Evolutionary conservation across 1,140 invertebrate genomes (phyloP).

Genomic region (Drosophila ohnishii): DNA sequence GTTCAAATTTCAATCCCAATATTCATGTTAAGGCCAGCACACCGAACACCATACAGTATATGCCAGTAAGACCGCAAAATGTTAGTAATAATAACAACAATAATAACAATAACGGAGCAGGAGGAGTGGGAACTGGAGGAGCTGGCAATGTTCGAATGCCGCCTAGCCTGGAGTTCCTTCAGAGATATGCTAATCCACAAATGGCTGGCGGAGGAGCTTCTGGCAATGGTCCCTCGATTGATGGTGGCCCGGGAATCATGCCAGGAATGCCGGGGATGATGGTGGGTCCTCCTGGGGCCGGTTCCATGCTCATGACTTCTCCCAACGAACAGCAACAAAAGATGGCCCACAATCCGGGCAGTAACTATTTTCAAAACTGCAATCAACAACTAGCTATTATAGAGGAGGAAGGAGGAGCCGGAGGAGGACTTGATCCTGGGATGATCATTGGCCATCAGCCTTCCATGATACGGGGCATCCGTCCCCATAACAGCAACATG

Average conservation of each 20-base stretch:
- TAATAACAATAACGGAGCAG: constrained; percentile 6
- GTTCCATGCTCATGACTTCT: constrained; percentile 50
- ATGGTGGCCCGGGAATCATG: constrained; percentile 35
- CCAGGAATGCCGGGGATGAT: constrained; percentile 52
- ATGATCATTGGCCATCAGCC: constrained; percentile 77
- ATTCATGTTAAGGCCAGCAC: constrained; percentile 97
- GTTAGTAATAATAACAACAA: constrained; percentile 84
- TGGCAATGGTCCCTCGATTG: constrained; percentile 84
- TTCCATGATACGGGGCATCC: constrained; percentile 73
- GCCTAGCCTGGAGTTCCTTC: constrained; percentile 95
- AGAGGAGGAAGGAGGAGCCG: constrained; percentile 75
- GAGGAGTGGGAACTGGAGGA: constrained; percentile 6
- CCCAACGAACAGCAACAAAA: constrained; percentile 52
- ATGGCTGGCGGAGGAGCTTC: constrained; percentile 84
- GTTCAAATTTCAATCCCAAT: constrained; percentile 85
- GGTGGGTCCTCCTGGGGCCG: constrained; percentile 75
- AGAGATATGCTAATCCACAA: constrained; percentile 91
- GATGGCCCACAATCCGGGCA: constrained; percentile 51
- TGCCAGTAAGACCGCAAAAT: constrained; percentile 93
- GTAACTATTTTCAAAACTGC: constrained; percentile 83
- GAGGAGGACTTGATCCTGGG: constrained; percentile 84
- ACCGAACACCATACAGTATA: constrained; percentile 98
- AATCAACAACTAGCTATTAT: constrained; percentile 82
- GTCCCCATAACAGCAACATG: constrained; percentile 52
- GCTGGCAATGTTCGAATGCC: constrained; percentile 86